Conservation (phyloP, 2,797 vertebrate species). For the Sebastes alutus region DNA sequence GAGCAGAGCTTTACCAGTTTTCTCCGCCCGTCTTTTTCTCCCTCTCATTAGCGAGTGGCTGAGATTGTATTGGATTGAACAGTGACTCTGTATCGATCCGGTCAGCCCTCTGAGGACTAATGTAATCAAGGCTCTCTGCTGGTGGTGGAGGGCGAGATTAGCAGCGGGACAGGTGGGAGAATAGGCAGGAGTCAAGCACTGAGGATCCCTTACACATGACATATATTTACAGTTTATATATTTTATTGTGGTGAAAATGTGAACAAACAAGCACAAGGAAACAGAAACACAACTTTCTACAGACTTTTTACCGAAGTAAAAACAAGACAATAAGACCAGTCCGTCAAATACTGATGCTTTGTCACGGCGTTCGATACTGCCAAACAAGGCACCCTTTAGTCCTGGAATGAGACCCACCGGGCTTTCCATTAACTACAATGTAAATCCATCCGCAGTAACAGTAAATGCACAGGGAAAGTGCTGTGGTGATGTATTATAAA, state of each 20-base stretch:
- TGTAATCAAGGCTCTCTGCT: constrained; percentile 82
- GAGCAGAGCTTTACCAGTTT: constrained; percentile 13
- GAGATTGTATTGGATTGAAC: constrained; percentile 92
- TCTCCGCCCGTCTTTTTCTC: constrained; percentile 19
- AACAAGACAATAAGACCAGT: background rate
- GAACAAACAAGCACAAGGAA: background rate
- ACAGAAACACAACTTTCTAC: background rate
- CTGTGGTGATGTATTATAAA: no score
- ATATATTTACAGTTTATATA: constrained; percentile 7
- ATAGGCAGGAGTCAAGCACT: constrained; percentile 10
- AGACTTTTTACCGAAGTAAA: background rate
- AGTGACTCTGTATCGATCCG: constrained; percentile 88
- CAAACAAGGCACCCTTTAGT: no score
- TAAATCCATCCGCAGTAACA: no score
- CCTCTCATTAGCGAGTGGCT: constrained; percentile 90
- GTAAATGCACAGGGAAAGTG: no score
- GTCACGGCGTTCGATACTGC: no score
- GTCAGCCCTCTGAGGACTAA: constrained; percentile 86
- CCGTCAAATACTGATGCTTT: no score
- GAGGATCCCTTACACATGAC: background rate
- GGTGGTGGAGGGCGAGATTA: constrained; percentile 56
- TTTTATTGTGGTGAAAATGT: background rate
- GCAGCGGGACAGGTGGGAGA: constrained; percentile 50
- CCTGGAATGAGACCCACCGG: no score
- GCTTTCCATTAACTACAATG: no score